Evolutionary conservation across 2,888 invertebrate species (phyloP).

Genomic region (Lepidochrysops patricia): DNA sequence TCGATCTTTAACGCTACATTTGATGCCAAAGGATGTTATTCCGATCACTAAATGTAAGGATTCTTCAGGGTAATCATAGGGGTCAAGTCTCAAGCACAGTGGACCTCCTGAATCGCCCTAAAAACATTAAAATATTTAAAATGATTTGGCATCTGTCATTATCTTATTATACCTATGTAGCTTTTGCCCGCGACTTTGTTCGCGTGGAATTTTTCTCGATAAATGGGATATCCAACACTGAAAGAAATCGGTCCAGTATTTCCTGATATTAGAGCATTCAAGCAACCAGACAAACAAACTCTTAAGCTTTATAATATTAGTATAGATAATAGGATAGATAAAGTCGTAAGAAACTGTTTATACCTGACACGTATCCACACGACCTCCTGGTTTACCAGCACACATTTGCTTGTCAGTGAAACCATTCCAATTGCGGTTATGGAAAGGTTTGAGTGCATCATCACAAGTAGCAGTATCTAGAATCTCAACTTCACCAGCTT

Average conservation of each 20-base stretch:
- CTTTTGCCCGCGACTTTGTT: too few species aligned
- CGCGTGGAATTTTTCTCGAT: too few species aligned
- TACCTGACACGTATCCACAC: slow-evolving; percentile 34
- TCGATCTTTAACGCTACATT: slow-evolving; percentile 25
- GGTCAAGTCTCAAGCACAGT: slow-evolving; percentile 52
- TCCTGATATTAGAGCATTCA: too few species aligned
- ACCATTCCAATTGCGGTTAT: slow-evolving; percentile 29
- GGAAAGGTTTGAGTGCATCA: slow-evolving; percentile 19
- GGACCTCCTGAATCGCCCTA: slow-evolving; percentile 80
- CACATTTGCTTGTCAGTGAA: slow-evolving; percentile 30
- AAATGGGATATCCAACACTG: too few species aligned
- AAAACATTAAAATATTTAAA: background rate
- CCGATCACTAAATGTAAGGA: slow-evolving; percentile 32
- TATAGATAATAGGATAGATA: too few species aligned
- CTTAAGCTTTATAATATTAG: too few species aligned
- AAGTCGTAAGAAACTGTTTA: background rate
- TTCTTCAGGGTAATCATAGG: slow-evolving; percentile 12
- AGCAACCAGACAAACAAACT: too few species aligned
- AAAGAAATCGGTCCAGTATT: too few species aligned
- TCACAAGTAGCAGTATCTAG: slow-evolving; percentile 25
- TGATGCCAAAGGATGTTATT: slow-evolving; percentile 34
- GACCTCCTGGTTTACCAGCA: slow-evolving; percentile 31
- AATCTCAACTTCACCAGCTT: slow-evolving; percentile 27
- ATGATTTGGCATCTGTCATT: background rate
- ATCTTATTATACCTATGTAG: background rate